Conservation (phyloP, 2,797 vertebrate species). For the Lemur catta region DNA sequence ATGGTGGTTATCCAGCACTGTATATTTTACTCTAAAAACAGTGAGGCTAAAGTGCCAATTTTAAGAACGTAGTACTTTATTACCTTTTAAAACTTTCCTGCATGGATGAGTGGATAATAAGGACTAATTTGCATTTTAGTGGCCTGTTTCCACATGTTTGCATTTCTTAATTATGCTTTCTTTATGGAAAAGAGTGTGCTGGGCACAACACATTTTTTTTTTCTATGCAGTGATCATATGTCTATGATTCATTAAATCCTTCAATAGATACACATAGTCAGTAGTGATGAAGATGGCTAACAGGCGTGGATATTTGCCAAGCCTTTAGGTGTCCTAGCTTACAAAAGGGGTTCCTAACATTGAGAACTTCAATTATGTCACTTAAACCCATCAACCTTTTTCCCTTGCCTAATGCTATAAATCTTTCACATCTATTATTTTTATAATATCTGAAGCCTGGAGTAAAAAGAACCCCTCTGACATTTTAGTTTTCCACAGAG, state of each 20-base stretch:
- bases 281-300: constrained; percentile 69
- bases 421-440: constrained; percentile 52
- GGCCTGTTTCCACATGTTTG: constrained; percentile 81
- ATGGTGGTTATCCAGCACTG: constrained; percentile 50
- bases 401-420: constrained; percentile 35
- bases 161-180: constrained; percentile 80
- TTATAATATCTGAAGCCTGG: constrained; percentile 21
- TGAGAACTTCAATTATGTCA: constrained; percentile 66
- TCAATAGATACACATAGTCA: constrained; percentile 66
- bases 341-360: constrained; percentile 61
- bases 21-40: constrained; percentile 74
- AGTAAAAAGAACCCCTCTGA: constrained; percentile 3
- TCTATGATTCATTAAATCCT: constrained; percentile 83
- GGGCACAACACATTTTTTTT: constrained; percentile 75
- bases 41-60: constrained; percentile 61
- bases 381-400: constrained; percentile 60
- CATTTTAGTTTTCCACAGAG: constrained; percentile 24
- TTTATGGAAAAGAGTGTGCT: constrained; percentile 76
- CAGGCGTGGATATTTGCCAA: constrained; percentile 61
- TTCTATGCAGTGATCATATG: constrained; percentile 75
- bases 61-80: constrained; percentile 72
- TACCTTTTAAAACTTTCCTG: constrained; percentile 79
- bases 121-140: constrained; percentile 81
- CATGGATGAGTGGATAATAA: constrained; percentile 69
- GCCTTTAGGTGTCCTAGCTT: constrained; percentile 51